Conservation (phyloP, 2,888 invertebrate species). For the Spisula subtruncata region DNA sequence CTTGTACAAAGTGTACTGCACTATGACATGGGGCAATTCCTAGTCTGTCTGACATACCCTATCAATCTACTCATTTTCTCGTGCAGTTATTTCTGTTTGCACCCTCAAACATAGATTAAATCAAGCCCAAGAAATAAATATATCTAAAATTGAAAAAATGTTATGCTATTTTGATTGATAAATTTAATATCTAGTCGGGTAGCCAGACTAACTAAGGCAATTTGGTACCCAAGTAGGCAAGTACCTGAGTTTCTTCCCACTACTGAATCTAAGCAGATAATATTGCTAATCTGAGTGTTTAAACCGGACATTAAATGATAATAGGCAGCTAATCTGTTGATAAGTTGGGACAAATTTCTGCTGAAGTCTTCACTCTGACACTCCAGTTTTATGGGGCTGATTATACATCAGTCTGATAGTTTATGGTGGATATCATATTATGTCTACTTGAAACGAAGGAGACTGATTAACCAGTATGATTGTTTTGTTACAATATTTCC, state of each 20-base stretch:
- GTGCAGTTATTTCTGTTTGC: no score
- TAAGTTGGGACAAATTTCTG: background rate
- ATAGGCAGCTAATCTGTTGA: constrained; percentile 31
- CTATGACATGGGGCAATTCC: no score
- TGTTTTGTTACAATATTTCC: background rate
- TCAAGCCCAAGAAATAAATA: no score
- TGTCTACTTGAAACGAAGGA: background rate
- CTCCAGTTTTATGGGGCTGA: constrained; percentile 14
- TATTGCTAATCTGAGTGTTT: constrained; percentile 36
- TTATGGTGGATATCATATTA: constrained; percentile 14
- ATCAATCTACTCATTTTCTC: no score
- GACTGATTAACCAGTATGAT: background rate
- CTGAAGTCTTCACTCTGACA: background rate
- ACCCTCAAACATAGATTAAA: no score
- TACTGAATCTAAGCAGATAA: constrained; percentile 26
- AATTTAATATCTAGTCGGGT: no score
- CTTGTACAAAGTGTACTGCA: no score
- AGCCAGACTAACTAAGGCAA: no score
- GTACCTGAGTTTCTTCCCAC: background rate
- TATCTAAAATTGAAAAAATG: no score
- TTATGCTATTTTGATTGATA: no score
- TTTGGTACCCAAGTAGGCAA: no score
- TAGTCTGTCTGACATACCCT: no score
- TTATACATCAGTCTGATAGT: background rate
- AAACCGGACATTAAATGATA: constrained; percentile 22